Percentiles rank a stretch among this genome's conserved stretches.
phyloP scores from a whole-genome alignment of 2,888 invertebrate genomes.

The Macrophya annulata region DNA sequence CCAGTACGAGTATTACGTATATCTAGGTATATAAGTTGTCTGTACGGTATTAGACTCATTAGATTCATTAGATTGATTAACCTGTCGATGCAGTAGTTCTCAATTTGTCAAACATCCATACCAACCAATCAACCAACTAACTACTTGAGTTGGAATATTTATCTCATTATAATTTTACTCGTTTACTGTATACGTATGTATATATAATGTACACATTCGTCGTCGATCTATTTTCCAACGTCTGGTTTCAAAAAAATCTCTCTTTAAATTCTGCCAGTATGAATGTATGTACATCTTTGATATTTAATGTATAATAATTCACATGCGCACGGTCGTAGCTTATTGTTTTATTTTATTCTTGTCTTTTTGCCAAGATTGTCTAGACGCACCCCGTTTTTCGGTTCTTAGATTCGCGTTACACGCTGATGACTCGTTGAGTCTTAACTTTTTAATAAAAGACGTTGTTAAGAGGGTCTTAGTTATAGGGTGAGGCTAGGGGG shows the following conservation, averaged over 20 bases:
- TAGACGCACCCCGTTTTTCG: background rate
- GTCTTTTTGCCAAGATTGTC: background rate
- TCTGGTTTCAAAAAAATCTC: background rate
- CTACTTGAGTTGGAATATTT: background rate
- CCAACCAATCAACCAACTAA: background rate
- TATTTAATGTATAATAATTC: background rate
- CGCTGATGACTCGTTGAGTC: conserved; percentile 46
- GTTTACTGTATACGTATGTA: no score
- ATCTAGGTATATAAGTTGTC: conserved; percentile 4
- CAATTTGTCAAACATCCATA: conserved; percentile 7
- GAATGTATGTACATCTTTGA: background rate
- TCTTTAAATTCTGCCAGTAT: background rate
- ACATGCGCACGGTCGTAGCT: no score
- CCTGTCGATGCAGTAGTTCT: conserved; percentile 22
- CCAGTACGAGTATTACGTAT: background rate
- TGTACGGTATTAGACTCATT: conserved; percentile 4
- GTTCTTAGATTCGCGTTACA: conserved; percentile 35
- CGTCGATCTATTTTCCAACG: background rate
- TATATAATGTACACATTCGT: no score
- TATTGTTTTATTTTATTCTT: background rate
- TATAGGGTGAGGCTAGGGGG: background rate
- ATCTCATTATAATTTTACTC: background rate
- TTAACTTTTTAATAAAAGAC: conserved; percentile 53
- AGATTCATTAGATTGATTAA: conserved; percentile 25
- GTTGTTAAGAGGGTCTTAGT: conserved; percentile 52